phyloP scores from a whole-genome alignment of 1,140 invertebrate species.

The Drosophila sulfurigaster region DNA sequence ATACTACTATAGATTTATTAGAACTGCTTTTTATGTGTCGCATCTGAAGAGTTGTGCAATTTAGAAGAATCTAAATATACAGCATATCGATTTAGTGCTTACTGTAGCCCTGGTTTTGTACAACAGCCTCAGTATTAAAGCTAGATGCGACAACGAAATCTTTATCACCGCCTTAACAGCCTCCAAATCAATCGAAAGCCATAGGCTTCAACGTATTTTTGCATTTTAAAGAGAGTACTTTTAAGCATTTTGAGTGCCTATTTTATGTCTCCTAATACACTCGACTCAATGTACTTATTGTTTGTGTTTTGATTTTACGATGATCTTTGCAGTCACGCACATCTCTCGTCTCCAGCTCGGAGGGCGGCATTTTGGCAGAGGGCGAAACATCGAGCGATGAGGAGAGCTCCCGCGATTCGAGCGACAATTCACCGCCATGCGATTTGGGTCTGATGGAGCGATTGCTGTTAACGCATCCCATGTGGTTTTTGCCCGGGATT shows the following conservation, averaged over 20 bases:
- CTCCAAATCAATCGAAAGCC: not conserved
- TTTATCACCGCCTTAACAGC: not conserved
- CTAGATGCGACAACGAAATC: no score
- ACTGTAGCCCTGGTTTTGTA: conserved; percentile 15
- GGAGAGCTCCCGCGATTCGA: conserved; percentile 76
- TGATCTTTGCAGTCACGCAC: conserved; percentile 77
- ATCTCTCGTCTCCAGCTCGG: conserved; percentile 83
- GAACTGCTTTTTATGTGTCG: no score
- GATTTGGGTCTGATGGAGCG: conserved; percentile 94
- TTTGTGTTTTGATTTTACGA: conserved; percentile 1
- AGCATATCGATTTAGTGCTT: not conserved
- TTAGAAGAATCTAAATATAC: not conserved
- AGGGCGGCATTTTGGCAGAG: conserved; percentile 84
- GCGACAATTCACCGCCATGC: conserved; percentile 87
- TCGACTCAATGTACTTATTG: not conserved
- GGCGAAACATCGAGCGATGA: conserved; percentile 84
- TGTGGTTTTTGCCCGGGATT: conserved; percentile 98
- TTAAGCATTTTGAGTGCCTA: not conserved
- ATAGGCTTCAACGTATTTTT: not conserved
- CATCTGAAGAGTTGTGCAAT: not conserved
- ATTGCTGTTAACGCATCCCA: conserved; percentile 95
- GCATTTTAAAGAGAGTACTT: not conserved
- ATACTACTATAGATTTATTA: no score
- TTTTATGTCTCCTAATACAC: not conserved
- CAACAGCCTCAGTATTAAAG: not conserved